These are phyloP conservation scores for Polymixis flavicincta DNA, from an alignment of 2,888 invertebrate species.

Conservation along the genomic window DNA sequence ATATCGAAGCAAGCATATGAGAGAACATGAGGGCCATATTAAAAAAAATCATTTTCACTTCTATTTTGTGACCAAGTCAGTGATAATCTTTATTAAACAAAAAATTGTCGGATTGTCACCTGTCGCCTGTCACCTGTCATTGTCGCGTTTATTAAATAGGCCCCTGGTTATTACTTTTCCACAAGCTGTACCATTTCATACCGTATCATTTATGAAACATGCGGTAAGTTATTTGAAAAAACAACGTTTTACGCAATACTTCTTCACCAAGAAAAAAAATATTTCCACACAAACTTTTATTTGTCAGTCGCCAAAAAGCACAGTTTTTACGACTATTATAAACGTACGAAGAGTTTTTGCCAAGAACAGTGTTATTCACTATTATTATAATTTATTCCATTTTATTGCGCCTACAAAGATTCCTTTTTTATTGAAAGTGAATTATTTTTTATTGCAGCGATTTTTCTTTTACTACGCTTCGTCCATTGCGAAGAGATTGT, in stretches of 20 bases:
- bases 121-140: too few relatives aligned
- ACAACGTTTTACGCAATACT: not conserved
- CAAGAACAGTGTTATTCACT: slow-evolving; percentile 18
- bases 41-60: too few relatives aligned
- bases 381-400: slow-evolving; percentile 52
- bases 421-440: slow-evolving; percentile 52
- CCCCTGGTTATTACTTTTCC: too few relatives aligned
- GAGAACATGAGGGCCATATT: too few relatives aligned
- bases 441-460: slow-evolving; percentile 40
- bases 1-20: too few relatives aligned
- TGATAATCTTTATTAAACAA: too few relatives aligned
- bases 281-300: not conserved
- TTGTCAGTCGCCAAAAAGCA: slow-evolving; percentile 36
- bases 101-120: too few relatives aligned
- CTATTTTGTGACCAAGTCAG: too few relatives aligned
- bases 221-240: too few relatives aligned
- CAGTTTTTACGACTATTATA: slow-evolving; percentile 37
- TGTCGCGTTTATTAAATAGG: too few relatives aligned
- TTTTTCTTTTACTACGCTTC: slow-evolving; percentile 49
- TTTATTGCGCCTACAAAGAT: slow-evolving; percentile 43
- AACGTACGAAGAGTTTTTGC: slow-evolving; percentile 23
- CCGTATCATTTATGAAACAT: too few relatives aligned
- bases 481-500: slow-evolving; percentile 26
- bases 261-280: slow-evolving; percentile 9
- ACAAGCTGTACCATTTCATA: too few relatives aligned